Conservation (phyloP, 2,113 vertebrate species). For the Corydoras sp. region DNA sequence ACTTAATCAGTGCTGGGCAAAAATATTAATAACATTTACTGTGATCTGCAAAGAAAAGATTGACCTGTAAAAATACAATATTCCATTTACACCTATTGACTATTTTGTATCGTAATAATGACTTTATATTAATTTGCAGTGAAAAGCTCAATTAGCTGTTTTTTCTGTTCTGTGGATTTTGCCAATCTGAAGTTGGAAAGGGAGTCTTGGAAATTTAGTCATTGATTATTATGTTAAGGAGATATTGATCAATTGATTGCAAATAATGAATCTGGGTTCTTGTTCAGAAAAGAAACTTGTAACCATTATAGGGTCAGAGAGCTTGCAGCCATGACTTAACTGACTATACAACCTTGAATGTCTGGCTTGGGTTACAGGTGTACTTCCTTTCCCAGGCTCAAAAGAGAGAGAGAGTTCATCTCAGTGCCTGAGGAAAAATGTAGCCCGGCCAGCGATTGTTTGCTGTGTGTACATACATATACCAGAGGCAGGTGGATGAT, state of each 20-base stretch:
- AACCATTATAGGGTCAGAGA: constrained; percentile 15
- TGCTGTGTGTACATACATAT: constrained; percentile 17
- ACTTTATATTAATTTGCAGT: constrained; percentile 1
- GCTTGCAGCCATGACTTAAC: constrained; percentile 20
- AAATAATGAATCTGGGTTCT: background rate
- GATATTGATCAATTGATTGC: background rate
- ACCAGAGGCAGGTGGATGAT: constrained; percentile 39
- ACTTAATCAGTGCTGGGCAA: constrained; percentile 23
- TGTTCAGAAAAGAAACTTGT: background rate
- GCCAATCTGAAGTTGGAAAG: no score
- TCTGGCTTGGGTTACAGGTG: constrained; percentile 46
- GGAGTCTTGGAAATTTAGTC: background rate
- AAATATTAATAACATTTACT: constrained; percentile 62
- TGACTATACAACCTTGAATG: constrained; percentile 34
- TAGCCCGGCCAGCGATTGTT: constrained; percentile 43
- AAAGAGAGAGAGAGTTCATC: constrained; percentile 37
- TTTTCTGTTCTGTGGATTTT: background rate
- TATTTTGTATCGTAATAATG: constrained; percentile 14
- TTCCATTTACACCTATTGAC: constrained; percentile 58
- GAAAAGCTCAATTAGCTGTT: constrained; percentile 6
- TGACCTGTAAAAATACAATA: constrained; percentile 41
- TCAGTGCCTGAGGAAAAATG: constrained; percentile 36
- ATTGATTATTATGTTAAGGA: background rate
- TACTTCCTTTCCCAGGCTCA: constrained; percentile 50
- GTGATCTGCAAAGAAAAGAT: constrained; percentile 61